A percentile compares a stretch with the other conserved stretches of the same genome.
Conservation (phyloP, 2,113 vertebrate genomes). For the Halichoeres trimaculatus region DNA sequence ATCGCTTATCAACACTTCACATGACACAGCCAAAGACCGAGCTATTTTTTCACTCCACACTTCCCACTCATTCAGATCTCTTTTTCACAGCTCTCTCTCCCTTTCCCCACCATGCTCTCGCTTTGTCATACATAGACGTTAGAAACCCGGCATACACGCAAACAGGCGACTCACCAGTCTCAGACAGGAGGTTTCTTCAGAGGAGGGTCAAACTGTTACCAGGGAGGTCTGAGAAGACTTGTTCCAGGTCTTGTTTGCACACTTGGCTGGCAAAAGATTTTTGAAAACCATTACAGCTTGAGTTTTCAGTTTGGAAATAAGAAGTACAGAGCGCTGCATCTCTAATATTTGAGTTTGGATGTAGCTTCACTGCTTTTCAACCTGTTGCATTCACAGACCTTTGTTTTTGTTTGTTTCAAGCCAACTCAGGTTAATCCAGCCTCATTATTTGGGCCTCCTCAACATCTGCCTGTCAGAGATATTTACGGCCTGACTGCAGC, state of each 20-base stretch:
- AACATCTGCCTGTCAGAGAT: conserved; percentile 50
- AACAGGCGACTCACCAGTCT: neutral
- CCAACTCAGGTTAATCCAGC: conserved; percentile 42
- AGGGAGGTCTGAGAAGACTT: too few relatives aligned
- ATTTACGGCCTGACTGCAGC: conserved; percentile 47
- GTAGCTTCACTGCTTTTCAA: neutral
- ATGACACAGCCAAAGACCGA: conserved; percentile 53
- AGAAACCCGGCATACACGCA: conserved; percentile 14
- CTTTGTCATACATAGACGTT: conserved; percentile 29
- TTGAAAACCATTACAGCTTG: too few relatives aligned
- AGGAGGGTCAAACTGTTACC: too few relatives aligned
- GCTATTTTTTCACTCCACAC: conserved; percentile 56
- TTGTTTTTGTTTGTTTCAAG: neutral
- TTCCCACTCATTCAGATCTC: conserved; percentile 60
- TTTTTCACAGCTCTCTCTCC: conserved; percentile 41
- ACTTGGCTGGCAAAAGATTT: too few relatives aligned
- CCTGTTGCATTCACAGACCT: conserved; percentile 30
- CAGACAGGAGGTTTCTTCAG: neutral
- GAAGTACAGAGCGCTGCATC: too few relatives aligned
- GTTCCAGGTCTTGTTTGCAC: too few relatives aligned
- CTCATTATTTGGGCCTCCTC: conserved; percentile 49
- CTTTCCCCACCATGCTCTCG: conserved; percentile 41
- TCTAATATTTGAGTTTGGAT: too few relatives aligned
- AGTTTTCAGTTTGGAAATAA: too few relatives aligned
- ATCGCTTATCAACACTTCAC: conserved; percentile 62